These are phyloP conservation scores for Heterodera carotae DNA, from an alignment of 1,140 invertebrate species.

Conservation along the genomic window DNA sequence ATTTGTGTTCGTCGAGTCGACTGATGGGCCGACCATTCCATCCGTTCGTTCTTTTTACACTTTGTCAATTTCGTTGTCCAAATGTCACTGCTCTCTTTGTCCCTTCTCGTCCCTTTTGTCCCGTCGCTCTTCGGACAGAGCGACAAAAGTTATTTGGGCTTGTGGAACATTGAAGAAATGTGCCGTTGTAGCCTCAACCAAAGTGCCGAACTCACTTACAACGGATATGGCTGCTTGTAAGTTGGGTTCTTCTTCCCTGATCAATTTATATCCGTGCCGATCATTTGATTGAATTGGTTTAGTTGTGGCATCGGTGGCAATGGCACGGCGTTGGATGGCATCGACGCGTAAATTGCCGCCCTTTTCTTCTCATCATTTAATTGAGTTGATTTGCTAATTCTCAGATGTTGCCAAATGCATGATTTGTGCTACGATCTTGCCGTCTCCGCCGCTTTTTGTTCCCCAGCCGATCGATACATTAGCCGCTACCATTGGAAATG, in stretches of 20 bases:
- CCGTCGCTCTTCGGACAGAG: no score
- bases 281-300: not conserved
- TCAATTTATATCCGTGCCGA: not conserved
- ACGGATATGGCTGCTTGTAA: conserved; percentile 7
- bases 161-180: conserved; percentile 9
- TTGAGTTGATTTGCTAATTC: not conserved
- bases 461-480: not conserved
- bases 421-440: not conserved
- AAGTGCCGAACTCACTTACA: not conserved
- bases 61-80: no score
- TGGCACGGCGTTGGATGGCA: conserved; percentile 1
- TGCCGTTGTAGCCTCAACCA: not conserved
- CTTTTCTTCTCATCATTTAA: not conserved
- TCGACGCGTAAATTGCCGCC: not conserved
- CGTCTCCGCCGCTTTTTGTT: not conserved
- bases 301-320: conserved; percentile 10
- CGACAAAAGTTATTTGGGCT: not conserved
- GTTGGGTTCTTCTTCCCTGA: no score
- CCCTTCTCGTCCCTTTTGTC: no score
- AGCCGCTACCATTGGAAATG: not conserved
- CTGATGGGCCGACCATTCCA: no score
- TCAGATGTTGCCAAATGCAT: not conserved
- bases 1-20: no score
- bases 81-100: no score
- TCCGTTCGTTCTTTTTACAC: no score